Evolutionary conservation across 2,888 invertebrate species (phyloP).

Genomic region (Ceramica pisi): DNA sequence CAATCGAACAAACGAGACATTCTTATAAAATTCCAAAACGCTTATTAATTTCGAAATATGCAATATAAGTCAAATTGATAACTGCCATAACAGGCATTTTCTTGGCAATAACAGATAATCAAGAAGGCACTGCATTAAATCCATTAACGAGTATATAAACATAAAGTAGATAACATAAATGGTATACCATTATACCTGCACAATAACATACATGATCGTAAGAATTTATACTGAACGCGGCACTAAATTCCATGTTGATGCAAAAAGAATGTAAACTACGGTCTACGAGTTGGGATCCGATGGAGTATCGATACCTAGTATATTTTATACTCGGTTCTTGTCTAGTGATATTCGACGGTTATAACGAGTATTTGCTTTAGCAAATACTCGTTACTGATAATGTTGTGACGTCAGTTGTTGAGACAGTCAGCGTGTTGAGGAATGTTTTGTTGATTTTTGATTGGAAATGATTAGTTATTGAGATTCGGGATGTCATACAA

Average conservation of each 20-base stretch:
- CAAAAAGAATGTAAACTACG: constrained; percentile 57
- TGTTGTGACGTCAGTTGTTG: background rate
- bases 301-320: constrained; percentile 13
- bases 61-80: constrained; percentile 18
- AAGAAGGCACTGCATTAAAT: constrained; percentile 45
- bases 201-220: constrained; percentile 49
- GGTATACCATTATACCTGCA: constrained; percentile 48
- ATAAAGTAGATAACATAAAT: constrained; percentile 50
- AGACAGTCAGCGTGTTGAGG: background rate
- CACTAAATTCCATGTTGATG: constrained; percentile 56
- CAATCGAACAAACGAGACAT: constrained; percentile 17
- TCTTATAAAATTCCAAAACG: constrained; percentile 24
- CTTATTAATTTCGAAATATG: constrained; percentile 35
- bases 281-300: constrained; percentile 14
- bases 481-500: background rate
- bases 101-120: constrained; percentile 45
- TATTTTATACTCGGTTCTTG: constrained; percentile 18
- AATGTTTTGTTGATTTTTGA: constrained; percentile 10
- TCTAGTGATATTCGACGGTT: constrained; percentile 10
- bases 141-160: constrained; percentile 48
- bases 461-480: background rate
- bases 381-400: constrained; percentile 9
- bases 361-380: background rate
- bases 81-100: constrained; percentile 40
- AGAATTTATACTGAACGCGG: constrained; percentile 57